phyloP scores from a whole-genome alignment of 2,113 vertebrate species.

The Halcyon malimbica region DNA sequence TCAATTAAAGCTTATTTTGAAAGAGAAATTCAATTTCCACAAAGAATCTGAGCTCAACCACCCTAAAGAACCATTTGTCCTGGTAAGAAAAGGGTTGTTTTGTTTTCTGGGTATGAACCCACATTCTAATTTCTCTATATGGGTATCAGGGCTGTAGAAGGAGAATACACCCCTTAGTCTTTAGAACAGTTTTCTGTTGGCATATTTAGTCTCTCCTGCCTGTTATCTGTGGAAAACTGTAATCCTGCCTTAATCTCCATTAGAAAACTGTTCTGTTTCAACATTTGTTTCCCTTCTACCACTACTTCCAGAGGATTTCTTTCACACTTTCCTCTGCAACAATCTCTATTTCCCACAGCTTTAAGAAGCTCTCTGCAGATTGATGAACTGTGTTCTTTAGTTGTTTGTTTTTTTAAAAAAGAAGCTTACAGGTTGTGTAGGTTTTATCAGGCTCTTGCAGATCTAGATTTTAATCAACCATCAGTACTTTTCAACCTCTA shows the following conservation, averaged over 20 bases:
- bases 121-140: neutral
- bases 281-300: neutral
- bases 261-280: neutral
- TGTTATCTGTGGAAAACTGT: neutral
- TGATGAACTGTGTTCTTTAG: neutral
- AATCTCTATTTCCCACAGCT: neutral
- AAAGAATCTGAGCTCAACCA: neutral
- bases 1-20: neutral
- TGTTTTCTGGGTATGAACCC: neutral
- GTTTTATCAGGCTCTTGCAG: slow-evolving; percentile 24
- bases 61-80: neutral
- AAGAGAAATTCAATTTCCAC: neutral
- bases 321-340: neutral
- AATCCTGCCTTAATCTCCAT: slow-evolving; percentile 12
- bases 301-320: neutral
- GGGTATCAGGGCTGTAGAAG: neutral
- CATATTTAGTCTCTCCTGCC: neutral
- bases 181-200: neutral
- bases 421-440: slow-evolving; percentile 17
- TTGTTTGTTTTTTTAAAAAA: neutral
- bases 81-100: neutral
- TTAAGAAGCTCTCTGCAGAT: neutral
- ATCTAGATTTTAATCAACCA: slow-evolving; percentile 57
- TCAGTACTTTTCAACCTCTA: neutral
- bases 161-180: neutral